Evolutionary conservation across 2,113 vertebrate genomes (phyloP).

Genomic region (Phyllostomus hastatus): DNA sequence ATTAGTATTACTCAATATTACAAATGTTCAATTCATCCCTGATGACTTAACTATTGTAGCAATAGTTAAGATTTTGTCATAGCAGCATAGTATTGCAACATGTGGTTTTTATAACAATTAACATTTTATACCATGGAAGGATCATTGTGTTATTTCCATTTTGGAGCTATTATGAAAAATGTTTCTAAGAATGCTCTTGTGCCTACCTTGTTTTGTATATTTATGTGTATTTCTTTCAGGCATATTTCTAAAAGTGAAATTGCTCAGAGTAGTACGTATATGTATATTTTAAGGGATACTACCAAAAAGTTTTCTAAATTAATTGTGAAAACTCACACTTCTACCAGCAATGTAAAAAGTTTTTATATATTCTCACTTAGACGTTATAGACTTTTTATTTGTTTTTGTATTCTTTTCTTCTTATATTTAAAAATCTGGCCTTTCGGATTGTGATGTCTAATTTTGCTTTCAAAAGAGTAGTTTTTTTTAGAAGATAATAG

Average conservation of each 20-base stretch:
- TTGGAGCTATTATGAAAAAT: neutral
- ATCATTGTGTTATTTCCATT: neutral
- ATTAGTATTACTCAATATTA: neutral
- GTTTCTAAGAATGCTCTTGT: neutral
- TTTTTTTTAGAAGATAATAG: too few species aligned
- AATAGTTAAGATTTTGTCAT: neutral
- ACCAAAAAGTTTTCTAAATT: neutral
- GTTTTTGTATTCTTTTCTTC: neutral
- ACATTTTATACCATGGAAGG: neutral
- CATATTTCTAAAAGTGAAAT: neutral
- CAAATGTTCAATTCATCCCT: neutral
- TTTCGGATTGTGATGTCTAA: neutral
- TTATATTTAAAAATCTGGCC: neutral
- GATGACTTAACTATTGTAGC: neutral
- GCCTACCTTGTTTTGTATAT: neutral
- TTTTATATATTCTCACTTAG: neutral
- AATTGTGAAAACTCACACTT: neutral
- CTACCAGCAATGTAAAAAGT: neutral
- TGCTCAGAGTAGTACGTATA: neutral
- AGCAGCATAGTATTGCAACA: neutral
- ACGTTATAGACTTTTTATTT: neutral
- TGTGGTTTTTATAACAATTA: neutral
- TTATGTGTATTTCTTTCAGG: neutral
- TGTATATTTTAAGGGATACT: neutral
- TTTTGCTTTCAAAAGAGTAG: neutral